phyloP scores from a whole-genome alignment of 2,113 vertebrate genomes.

The Tachycineta bicolor region DNA sequence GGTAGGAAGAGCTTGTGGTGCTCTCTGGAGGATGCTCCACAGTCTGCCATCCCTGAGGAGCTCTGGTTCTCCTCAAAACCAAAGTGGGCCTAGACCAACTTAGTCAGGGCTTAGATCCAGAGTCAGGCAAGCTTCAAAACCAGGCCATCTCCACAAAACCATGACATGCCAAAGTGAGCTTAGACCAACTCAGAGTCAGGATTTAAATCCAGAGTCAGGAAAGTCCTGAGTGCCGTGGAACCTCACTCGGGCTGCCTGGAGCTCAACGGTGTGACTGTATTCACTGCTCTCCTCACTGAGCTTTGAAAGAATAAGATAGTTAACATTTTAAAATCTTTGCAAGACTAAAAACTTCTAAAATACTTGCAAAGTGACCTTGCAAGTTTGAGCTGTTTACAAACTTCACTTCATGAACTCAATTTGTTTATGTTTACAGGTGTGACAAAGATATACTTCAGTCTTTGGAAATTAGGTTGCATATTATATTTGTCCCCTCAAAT shows the following conservation, averaged over 20 bases:
- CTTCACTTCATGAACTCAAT: neutral
- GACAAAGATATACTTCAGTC: neutral
- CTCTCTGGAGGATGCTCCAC: neutral
- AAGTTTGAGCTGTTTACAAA: neutral
- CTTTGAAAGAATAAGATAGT: neutral
- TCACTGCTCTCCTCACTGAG: neutral
- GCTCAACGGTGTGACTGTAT: rapidly evolving
- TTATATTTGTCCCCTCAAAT: neutral
- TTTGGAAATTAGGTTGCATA: neutral
- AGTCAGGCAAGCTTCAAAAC: neutral
- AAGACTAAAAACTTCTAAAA: neutral
- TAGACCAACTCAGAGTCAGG: neutral
- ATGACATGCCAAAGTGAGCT: rapidly evolving
- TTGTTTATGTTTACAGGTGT: neutral
- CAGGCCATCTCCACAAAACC: neutral
- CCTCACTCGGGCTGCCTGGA: neutral
- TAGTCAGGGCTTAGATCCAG: neutral
- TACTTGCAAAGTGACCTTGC: neutral
- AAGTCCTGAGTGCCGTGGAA: neutral
- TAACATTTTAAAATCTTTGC: neutral
- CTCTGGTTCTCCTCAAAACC: neutral
- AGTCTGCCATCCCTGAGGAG: neutral
- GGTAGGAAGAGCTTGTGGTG: neutral
- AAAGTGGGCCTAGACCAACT: rapidly evolving
- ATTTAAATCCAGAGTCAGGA: neutral